Conservation (phyloP, 2,113 vertebrate species). For the Neopipo cinnamomea region DNA sequence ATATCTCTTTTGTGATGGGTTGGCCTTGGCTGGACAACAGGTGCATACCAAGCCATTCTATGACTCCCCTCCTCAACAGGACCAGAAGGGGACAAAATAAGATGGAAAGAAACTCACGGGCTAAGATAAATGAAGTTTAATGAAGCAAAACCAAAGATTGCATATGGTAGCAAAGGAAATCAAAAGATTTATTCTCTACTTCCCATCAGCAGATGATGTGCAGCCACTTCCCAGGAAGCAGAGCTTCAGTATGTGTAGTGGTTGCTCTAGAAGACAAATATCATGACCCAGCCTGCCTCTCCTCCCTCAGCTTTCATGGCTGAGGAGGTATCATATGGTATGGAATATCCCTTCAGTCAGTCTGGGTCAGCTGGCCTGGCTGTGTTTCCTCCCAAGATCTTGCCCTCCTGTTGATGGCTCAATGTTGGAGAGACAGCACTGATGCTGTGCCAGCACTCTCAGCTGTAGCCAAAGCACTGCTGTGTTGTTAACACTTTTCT, state of each 20-base stretch:
- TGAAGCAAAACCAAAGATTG: background rate
- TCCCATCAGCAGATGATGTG: background rate
- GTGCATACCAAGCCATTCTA: background rate
- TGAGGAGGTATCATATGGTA: rapidly evolving
- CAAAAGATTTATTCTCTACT: background rate
- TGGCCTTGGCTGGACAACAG: background rate
- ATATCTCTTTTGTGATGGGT: background rate
- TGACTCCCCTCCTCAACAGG: background rate
- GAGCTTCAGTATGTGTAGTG: too few species aligned
- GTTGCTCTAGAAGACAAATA: background rate
- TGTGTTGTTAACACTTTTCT: background rate
- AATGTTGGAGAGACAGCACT: too few species aligned
- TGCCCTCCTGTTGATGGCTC: too few species aligned
- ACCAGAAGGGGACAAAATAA: background rate
- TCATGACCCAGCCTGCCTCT: background rate
- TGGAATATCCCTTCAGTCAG: background rate
- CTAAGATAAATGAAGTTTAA: background rate
- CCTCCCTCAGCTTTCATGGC: background rate
- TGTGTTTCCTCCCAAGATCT: too few species aligned
- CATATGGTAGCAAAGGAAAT: background rate
- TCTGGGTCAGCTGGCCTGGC: background rate
- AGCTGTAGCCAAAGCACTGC: background rate
- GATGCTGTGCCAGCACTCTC: background rate
- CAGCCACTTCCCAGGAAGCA: background rate
- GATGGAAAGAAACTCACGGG: background rate